Evolutionary conservation across 2,888 invertebrate species (phyloP).

Genomic region (Heliconius sara): DNA sequence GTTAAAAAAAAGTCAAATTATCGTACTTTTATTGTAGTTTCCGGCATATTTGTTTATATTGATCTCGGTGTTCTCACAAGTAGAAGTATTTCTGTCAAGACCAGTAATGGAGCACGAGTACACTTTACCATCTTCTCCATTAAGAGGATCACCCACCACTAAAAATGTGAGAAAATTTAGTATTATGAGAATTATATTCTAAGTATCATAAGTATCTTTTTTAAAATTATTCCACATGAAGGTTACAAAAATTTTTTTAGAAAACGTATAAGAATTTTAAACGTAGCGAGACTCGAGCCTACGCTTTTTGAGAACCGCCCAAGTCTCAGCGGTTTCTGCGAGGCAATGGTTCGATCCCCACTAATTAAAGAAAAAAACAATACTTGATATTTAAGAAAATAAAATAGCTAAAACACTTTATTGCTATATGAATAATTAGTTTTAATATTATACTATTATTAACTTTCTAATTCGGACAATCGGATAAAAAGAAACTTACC

Average conservation of each 20-base stretch:
- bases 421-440: too few species aligned
- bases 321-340: not conserved
- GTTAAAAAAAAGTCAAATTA: not conserved
- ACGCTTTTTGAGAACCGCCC: not conserved
- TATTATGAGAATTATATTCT: too few species aligned
- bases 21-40: constrained; percentile 49
- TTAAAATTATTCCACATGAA: not conserved
- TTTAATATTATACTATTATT: not conserved
- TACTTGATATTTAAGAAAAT: not conserved
- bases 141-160: constrained; percentile 63
- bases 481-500: constrained; percentile 28
- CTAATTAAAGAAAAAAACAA: not conserved
- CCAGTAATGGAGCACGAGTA: constrained; percentile 53
- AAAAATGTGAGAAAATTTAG: constrained; percentile 36
- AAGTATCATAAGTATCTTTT: too few species aligned
- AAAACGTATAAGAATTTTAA: not conserved
- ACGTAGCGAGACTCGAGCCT: not conserved
- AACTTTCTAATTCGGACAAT: not conserved
- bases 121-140: constrained; percentile 56
- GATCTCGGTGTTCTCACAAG: constrained; percentile 52
- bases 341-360: not conserved
- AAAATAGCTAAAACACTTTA: too few species aligned
- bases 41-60: constrained; percentile 50
- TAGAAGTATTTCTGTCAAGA: constrained; percentile 37
- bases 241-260: not conserved